phyloP scores from a whole-genome alignment of 1,140 invertebrate genomes.

The Heliothis virescens region DNA sequence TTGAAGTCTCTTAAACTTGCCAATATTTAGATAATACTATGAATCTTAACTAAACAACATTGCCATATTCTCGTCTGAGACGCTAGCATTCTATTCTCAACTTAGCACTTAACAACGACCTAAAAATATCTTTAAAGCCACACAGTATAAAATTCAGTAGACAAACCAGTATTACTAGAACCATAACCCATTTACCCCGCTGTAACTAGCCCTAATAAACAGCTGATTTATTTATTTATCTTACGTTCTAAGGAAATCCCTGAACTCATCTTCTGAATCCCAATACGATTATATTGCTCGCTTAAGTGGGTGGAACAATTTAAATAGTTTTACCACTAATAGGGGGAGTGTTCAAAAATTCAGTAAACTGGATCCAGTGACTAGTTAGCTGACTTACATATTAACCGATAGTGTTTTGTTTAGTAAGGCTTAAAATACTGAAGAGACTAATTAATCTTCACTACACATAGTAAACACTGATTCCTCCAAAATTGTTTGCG shows the following conservation, averaged over 20 bases:
- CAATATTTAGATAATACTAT: too few species aligned
- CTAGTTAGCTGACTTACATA: too few species aligned
- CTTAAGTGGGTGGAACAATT: conserved; percentile 23
- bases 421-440: too few species aligned
- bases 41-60: too few species aligned
- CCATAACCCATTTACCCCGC: not conserved
- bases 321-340: conserved; percentile 14
- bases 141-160: not conserved
- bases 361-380: too few species aligned
- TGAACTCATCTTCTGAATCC: conserved; percentile 15
- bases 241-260: conserved; percentile 32
- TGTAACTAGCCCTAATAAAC: conserved; percentile 2
- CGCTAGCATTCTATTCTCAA: too few species aligned
- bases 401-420: too few species aligned
- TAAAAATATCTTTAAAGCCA: not conserved
- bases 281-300: conserved; percentile 18
- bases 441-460: too few species aligned
- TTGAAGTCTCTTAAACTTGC: too few species aligned
- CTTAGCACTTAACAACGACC: not conserved
- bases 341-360: not conserved
- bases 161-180: not conserved
- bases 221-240: conserved; percentile 26
- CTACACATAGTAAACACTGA: too few species aligned
- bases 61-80: too few species aligned
- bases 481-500: too few species aligned